A percentile compares a stretch with the other conserved stretches of the same genome.
phyloP scores from a whole-genome alignment of 2,888 invertebrate genomes.

The Coleophora flavipennella region DNA sequence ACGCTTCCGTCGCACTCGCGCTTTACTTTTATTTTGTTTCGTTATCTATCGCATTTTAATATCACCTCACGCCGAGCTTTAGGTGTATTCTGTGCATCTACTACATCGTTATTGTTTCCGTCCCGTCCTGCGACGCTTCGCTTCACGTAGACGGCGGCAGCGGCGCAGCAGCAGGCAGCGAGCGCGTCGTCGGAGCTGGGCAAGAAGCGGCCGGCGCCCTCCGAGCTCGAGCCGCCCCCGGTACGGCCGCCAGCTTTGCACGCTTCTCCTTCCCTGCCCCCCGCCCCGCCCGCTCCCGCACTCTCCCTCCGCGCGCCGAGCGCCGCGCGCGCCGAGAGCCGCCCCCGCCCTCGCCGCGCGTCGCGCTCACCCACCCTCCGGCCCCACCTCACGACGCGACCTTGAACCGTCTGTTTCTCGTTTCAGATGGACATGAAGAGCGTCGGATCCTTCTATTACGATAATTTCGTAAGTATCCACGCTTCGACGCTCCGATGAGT shows the following conservation, averaged over 20 bases:
- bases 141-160: constrained; percentile 71
- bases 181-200: constrained; percentile 83
- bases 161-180: constrained; percentile 77
- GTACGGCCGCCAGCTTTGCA: constrained; percentile 85
- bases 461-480: constrained; percentile 91
- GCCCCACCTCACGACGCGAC: constrained; percentile 34
- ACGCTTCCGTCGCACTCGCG: constrained; percentile 74
- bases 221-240: constrained; percentile 83
- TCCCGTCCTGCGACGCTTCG: constrained; percentile 73
- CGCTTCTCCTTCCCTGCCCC: constrained; percentile 60
- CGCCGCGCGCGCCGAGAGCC: constrained; percentile 23
- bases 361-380: constrained; percentile 19
- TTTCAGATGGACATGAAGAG: constrained; percentile 97
- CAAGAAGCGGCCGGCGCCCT: constrained; percentile 93
- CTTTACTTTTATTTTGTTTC: constrained; percentile 66
- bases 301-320: constrained; percentile 34
- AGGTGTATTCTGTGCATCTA: constrained; percentile 73
- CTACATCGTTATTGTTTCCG: constrained; percentile 73
- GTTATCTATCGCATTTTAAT: constrained; percentile 64
- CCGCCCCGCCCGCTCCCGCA: constrained; percentile 31
- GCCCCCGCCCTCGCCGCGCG: constrained; percentile 29
- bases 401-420: constrained; percentile 65
- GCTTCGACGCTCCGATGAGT: constrained; percentile 2
- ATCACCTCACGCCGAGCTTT: constrained; percentile 70
- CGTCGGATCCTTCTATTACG: constrained; percentile 96